Evolutionary conservation across 2,797 vertebrate species (phyloP), one percentile per base, ranked within the genome.

Genomic region (Sebastes steindachneri): DNA sequence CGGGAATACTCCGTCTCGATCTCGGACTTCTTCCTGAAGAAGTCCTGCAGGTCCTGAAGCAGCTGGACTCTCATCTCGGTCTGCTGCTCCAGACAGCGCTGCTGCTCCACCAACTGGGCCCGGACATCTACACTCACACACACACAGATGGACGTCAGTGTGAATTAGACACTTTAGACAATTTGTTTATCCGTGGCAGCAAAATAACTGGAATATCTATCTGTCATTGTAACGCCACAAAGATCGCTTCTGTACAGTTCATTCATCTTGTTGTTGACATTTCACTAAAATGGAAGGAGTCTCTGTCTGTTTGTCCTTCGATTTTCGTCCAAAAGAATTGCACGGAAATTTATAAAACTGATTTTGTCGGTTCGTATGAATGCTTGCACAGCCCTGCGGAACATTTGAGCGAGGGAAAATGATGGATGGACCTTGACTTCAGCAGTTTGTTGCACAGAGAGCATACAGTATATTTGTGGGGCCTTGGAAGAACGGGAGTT

Each of bases 11-110:
- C 98, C 0, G 97, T 98, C 90, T 99, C 98, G 73, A 99, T 99
- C 95, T 99, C 98, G 0, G 98, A 94, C 92, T 99, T 99, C 93
- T 99, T 99, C 76, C 98, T 96, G 96, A 99, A 99, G 96, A 99
- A 99, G 93, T 99, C 98, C 93, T 99, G 98, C 81, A 99, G 96
- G 92, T 99, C 98, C 94, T 99, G 98, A 25, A 99, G 97, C 80
- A 99, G 97, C 86, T 99, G 98, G 66, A 98, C 97, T 68, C 98
- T 94, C 97, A 99, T 98, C 93, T 99, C 98, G 0, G 98, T 99
- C 95, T 99, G 98, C 94, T 99, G 98, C 93, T 99, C 98, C 92
- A 99, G 94, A 88, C 98, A 99, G 91, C 99, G 98, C 91, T 98
- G 97, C 89, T 99, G 98, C 89, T 99, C 98, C 87, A 98, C 96